Evolutionary conservation across 2,888 invertebrate genomes (phyloP), one percentile per base, ranked within the genome.

Genomic region (Ichneumoninae sp.): DNA sequence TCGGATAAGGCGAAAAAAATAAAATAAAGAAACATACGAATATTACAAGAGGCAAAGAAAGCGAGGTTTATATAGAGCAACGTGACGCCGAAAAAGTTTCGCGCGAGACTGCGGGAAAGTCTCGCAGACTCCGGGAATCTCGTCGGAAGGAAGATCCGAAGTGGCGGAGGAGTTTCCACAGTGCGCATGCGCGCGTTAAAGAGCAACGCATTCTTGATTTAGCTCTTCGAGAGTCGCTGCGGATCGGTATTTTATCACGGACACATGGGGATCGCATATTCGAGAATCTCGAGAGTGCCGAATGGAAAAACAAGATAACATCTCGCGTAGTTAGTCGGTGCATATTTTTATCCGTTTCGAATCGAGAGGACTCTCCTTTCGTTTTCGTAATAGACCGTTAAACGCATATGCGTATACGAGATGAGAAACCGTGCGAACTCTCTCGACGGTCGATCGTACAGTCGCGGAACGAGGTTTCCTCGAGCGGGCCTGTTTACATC

Each of bases 71-170:
- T 4, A 16, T 5, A 10, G 50, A 65, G 63, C 40, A 22, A 44
- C 33, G 57, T 57, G 47, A 40, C 13, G 30, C 68, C 44, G 44
- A 50, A 60, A 71, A 54, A 57, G 36, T 76, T 71, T 70, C 57
- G 47, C 57, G 76, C 76, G 10, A 71, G 77, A 82, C 82, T 82
- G 82, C 66, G 26, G 30, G 71, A 71, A 77, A 65, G 66, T 47
- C 26, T 75, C 69, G 6, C 52, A 40, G 36, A n/a, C 63, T 60
- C 63, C 52, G 30, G 44, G 66, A 44, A 57, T 70, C 19, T 52
- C 63, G 33, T 57, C 40, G 40, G n/a, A 30, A 13, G 4, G 44
- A 69, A 60, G 60, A 70, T 54, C 26, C n/a, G 69, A 63, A 60
- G 57, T 54, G 57, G 30, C 44, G 16, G 68, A 65, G 68, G 30